Conservation (phyloP, 2,888 invertebrate genomes). For the Dynastes grantii region DNA sequence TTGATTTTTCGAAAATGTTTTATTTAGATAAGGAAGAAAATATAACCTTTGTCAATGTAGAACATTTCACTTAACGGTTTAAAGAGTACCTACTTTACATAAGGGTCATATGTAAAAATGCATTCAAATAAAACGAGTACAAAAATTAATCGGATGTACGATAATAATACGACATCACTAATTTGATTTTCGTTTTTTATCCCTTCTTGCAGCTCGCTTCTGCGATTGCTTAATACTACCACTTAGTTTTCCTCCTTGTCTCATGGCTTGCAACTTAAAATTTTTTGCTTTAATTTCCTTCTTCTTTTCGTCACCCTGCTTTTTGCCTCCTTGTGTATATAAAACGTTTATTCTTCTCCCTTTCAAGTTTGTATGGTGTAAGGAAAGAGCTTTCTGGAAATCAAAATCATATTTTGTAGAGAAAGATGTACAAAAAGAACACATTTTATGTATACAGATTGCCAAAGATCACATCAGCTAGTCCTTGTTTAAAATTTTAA, state of each 20-base stretch:
- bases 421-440: not conserved
- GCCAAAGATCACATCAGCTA: too few relatives aligned
- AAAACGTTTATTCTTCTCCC: constrained; percentile 70
- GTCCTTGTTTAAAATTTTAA: too few relatives aligned
- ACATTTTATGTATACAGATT: not conserved
- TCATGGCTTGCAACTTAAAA: constrained; percentile 69
- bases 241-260: constrained; percentile 67
- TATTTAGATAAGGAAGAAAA: constrained; percentile 26
- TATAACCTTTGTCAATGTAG: not conserved
- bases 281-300: constrained; percentile 68
- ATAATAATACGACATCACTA: constrained; percentile 19
- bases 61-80: not conserved
- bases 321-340: constrained; percentile 68
- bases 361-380: constrained; percentile 68
- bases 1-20: constrained; percentile 26
- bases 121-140: constrained; percentile 1
- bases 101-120: not conserved
- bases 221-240: constrained; percentile 65
- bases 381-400: constrained; percentile 70
- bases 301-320: constrained; percentile 64
- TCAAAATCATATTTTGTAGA: not conserved
- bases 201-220: constrained; percentile 64
- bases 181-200: constrained; percentile 18
- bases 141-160: constrained; percentile 8
- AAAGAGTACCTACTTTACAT: not conserved